phyloP scores from a whole-genome alignment of 2,113 vertebrate species.

The Romanogobio albipinnatus region DNA sequence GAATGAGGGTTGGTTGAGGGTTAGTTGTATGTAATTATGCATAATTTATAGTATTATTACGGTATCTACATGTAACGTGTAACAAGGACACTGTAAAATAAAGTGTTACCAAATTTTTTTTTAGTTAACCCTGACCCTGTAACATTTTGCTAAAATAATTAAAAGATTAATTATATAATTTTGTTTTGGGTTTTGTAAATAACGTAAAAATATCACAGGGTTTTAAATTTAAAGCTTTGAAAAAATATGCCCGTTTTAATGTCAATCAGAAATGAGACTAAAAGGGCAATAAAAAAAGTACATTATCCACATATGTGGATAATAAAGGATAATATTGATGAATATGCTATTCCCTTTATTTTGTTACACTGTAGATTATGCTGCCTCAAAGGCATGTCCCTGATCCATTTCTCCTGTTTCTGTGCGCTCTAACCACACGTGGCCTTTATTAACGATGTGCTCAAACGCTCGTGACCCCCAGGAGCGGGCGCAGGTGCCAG shows the following conservation, averaged over 20 bases:
- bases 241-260: neutral
- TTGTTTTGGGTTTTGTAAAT: neutral
- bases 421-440: neutral
- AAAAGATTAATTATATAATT: neutral
- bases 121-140: neutral
- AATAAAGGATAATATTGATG: neutral
- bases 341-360: neutral
- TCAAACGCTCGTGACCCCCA: constrained; percentile 43
- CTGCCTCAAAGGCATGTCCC: too few species aligned
- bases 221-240: neutral
- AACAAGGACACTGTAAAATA: too few species aligned
- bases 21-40: too few species aligned
- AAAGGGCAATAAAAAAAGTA: neutral
- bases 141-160: neutral
- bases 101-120: too few species aligned
- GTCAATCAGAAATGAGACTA: neutral
- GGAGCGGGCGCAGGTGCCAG: constrained; percentile 70
- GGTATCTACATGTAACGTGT: too few species aligned
- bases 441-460: constrained; percentile 7
- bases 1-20: too few species aligned
- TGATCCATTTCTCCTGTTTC: neutral
- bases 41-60: too few species aligned
- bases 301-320: too few species aligned
- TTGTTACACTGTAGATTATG: neutral
- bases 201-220: neutral